Conservation (phyloP, 1,140 invertebrate species). For the Eubasilissa regina region DNA sequence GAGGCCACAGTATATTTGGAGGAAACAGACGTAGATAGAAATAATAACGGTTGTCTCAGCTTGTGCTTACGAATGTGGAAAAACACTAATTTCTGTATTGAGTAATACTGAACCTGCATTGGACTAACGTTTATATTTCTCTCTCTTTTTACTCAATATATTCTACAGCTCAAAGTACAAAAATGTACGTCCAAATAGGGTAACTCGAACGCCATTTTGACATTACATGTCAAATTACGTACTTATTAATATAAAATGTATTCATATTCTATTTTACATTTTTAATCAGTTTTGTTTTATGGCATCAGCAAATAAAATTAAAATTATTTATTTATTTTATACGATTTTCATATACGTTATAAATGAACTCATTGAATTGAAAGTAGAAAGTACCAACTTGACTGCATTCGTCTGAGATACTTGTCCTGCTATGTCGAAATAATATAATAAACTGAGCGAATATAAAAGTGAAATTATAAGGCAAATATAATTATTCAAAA, state of each 20-base stretch:
- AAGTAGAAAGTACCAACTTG: background rate
- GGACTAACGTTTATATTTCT: conserved; percentile 18
- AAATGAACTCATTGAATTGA: background rate
- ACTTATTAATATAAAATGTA: background rate
- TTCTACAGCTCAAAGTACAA: background rate
- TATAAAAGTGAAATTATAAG: conserved; percentile 8
- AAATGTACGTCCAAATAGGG: background rate
- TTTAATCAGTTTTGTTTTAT: background rate
- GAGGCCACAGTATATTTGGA: background rate
- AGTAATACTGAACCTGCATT: conserved; percentile 12
- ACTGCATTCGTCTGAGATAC: conserved; percentile 15
- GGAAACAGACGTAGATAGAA: conserved; percentile 11
- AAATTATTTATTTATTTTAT: background rate
- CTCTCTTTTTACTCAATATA: conserved; percentile 5
- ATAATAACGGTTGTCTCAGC: conserved; percentile 35
- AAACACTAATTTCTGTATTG: conserved; percentile 30
- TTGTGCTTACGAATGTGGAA: conserved; percentile 11
- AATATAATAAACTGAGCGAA: conserved; percentile 13
- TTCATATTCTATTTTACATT: conserved; percentile 10
- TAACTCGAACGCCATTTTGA: conserved; percentile 25
- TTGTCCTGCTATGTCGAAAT: conserved; percentile 5
- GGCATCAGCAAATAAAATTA: background rate
- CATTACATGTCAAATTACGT: conserved; percentile 1
- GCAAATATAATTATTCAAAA: background rate
- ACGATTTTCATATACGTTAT: too few relatives aligned